Percentiles rank a stretch among this genome's conserved stretches.
These are phyloP conservation scores for Drosophila parvula DNA, from an alignment of 1,140 invertebrate genomes.

Conservation along the genomic window DNA sequence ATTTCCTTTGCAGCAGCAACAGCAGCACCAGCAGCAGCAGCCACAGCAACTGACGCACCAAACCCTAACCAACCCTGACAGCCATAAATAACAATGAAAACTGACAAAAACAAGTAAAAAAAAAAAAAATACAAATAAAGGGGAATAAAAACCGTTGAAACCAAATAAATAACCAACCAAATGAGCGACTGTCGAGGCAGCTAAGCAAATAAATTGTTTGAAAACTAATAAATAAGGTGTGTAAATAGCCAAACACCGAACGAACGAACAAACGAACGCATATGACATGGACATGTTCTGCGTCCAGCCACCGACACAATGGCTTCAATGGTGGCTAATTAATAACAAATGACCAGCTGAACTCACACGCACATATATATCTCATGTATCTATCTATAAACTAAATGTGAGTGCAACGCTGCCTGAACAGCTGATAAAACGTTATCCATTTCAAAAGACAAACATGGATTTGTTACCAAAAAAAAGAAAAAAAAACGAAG, in stretches of 20 bases:
- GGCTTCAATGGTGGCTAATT: conserved; percentile 66
- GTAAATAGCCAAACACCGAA: conserved; percentile 41
- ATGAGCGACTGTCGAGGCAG: conserved; percentile 67
- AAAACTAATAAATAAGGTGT: conserved; percentile 68
- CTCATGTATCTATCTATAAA: neutral
- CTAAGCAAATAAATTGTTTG: conserved; percentile 73
- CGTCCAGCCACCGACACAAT: conserved; percentile 31
- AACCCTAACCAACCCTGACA: conserved; percentile 23
- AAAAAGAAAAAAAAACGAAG: too few relatives aligned
- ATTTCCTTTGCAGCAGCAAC: conserved; percentile 69
- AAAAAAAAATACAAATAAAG: neutral
- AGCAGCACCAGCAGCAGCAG: conserved; percentile 32
- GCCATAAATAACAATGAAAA: conserved; percentile 38
- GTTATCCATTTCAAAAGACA: neutral
- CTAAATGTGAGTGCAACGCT: conserved; percentile 8
- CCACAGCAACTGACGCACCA: conserved; percentile 36
- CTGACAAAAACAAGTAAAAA: neutral
- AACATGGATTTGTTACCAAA: conserved; percentile 6
- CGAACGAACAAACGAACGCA: conserved; percentile 1
- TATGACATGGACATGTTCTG: conserved; percentile 59
- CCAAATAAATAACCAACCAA: conserved; percentile 69
- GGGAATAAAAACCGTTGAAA: neutral
- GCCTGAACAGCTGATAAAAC: conserved; percentile 30
- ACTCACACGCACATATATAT: conserved; percentile 5
- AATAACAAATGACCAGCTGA: conserved; percentile 59